These are phyloP conservation scores for Hypocryptadius cinnamomeus DNA, from an alignment of 2,113 vertebrate species.

Conservation along the genomic window DNA sequence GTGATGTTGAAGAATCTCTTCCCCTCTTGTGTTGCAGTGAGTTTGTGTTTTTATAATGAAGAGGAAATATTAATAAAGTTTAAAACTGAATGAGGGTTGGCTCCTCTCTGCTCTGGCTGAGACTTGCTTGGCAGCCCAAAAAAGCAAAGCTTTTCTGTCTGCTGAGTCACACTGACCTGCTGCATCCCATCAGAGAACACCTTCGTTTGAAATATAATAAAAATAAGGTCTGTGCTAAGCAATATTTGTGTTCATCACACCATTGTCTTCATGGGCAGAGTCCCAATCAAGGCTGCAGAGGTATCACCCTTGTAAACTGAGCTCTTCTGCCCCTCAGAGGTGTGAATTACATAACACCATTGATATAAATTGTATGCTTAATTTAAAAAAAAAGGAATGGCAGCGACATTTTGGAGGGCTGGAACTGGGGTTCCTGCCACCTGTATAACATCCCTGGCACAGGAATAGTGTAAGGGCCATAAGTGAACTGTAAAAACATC, in stretches of 20 bases:
- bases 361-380: not conserved
- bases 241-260: not conserved
- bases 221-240: not conserved
- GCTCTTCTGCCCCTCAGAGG: not conserved
- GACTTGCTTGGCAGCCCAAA: not conserved
- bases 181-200: not conserved
- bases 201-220: not conserved
- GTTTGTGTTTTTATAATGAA: not conserved
- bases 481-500: not conserved
- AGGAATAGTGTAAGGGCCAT: accelerated
- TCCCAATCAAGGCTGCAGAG: not conserved
- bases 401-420: not conserved
- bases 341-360: not conserved
- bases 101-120: not conserved
- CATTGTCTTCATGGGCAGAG: not conserved
- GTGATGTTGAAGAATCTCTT: not conserved
- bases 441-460: not conserved
- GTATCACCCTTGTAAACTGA: not conserved
- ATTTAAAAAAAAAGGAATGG: not conserved
- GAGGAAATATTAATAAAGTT: not conserved
- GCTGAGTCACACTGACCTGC: not conserved
- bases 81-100: not conserved
- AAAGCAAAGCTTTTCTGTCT: not conserved
- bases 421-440: not conserved
- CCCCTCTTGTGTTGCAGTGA: not conserved